Conservation (phyloP, 2,888 invertebrate species). For the Pyrocoelia pectoralis region DNA sequence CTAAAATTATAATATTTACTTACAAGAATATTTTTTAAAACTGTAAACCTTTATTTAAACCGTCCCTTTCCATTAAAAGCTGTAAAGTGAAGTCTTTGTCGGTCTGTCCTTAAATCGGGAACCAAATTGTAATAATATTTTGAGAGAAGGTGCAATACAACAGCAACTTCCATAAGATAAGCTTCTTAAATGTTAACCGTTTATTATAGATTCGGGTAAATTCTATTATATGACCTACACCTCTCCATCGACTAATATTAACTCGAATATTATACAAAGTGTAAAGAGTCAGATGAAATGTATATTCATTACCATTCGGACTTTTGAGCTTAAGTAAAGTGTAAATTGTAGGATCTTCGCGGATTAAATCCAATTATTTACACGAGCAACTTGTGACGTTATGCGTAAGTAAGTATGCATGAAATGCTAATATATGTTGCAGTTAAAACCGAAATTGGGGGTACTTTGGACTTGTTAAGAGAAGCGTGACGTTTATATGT, state of each 20-base stretch:
- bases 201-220: neutral
- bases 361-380: constrained; percentile 5
- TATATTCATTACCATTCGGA: neutral
- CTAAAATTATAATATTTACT: no score
- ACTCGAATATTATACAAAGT: neutral
- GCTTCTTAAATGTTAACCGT: constrained; percentile 4
- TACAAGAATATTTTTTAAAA: no score
- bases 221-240: constrained; percentile 10
- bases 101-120: neutral
- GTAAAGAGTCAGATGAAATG: neutral
- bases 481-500: neutral
- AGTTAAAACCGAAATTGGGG: neutral
- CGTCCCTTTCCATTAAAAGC: no score
- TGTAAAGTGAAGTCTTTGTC: no score
- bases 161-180: neutral
- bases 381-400: neutral
- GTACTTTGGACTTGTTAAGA: neutral
- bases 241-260: neutral
- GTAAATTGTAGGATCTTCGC: neutral
- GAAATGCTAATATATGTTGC: neutral
- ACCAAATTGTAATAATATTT: constrained; percentile 4
- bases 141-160: neutral
- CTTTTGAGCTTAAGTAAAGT: neutral
- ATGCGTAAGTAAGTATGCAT: neutral
- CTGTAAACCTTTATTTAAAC: no score